Base-by-base conservation (phyloP, 2,888 invertebrate genomes). In the Oxyteleia sp. region DNA sequence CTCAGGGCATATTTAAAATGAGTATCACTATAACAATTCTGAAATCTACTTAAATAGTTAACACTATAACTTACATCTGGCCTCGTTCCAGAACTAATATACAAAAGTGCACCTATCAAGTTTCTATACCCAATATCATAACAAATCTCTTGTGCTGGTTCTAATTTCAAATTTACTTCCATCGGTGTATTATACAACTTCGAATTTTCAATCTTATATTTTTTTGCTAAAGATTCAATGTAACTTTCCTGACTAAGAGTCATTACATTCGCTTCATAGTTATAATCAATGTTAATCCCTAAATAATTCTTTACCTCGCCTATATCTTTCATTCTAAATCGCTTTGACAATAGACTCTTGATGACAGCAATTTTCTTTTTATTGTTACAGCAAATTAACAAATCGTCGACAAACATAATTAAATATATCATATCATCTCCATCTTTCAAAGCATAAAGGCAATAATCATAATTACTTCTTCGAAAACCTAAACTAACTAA, bases 401-500 rank as follows among this genome's bases (percentile, higher is more conserved):
- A 35, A 26, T 59, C 59, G 15, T 59, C 59, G 0, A 59, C 59
- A 43, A 43, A 59, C 15, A 43, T 15, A 4, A 68, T 43, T 13
- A 68, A 45, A 32, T 68, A 55, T 41, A 68, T 32, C 0, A 15
- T 1, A 7, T 55, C 20, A 29, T 55, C 13, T 32, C n/a, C 13
- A 4, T 38, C n/a, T 15, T 43, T 23, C 3, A 26, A 16, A 2
- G 4, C 4, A 59, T 59, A 71, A 2, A 71, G 15, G 41, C 85
- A 85, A 45, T 64, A 66, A 35, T 86, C 86, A 45, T 38, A n/a
- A 10, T 68, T 35, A 32, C 66, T 80, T 57, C 72, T 61, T 15
- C 23, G 8, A 59, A 86, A 84, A 8, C 55, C 66, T 51, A 86
- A 53, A 15, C 68, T 35, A 15, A 4, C 55, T 16, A 88, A n/a